A percentile compares a stretch with the other conserved stretches of the same genome.
These are phyloP conservation scores for Clostera curtula DNA, from an alignment of 2,888 invertebrate genomes.

Conservation along the genomic window DNA sequence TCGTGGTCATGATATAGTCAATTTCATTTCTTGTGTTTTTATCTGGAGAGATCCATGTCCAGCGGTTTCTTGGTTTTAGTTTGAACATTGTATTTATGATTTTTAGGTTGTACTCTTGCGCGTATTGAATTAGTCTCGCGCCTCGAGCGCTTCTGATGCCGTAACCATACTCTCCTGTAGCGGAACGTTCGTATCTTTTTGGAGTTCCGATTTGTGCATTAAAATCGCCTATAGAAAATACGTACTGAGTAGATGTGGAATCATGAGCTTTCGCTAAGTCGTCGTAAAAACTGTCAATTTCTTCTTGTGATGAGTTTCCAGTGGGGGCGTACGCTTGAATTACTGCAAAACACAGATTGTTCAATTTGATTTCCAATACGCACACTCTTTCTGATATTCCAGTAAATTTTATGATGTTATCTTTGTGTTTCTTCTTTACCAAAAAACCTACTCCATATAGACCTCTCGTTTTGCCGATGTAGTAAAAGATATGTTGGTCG, in stretches of 20 bases:
- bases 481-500: neutral
- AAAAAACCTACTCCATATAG: neutral
- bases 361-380: neutral
- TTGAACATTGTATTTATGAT: slow-evolving; percentile 4
- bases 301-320: slow-evolving; percentile 3
- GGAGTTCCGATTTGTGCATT: slow-evolving; percentile 1
- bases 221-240: slow-evolving; percentile 2
- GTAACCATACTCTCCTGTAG: slow-evolving; percentile 1
- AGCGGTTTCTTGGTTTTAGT: neutral
- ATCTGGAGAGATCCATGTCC: slow-evolving; percentile 1
- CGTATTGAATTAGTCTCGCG: slow-evolving; percentile 2
- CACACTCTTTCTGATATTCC: slow-evolving; percentile 1
- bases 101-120: slow-evolving; percentile 4
- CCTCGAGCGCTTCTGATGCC: slow-evolving; percentile 2
- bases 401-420: neutral
- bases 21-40: slow-evolving; percentile 4
- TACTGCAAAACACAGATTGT: neutral
- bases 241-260: neutral
- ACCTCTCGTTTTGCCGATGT: neutral
- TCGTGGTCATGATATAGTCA: slow-evolving; percentile 4
- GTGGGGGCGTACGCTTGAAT: slow-evolving; percentile 4
- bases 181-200: neutral
- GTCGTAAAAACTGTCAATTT: slow-evolving; percentile 3
- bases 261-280: slow-evolving; percentile 5
- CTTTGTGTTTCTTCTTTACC: neutral